Conservation (phyloP, 1,140 invertebrate genomes). For the Hyles euphorbiae region DNA sequence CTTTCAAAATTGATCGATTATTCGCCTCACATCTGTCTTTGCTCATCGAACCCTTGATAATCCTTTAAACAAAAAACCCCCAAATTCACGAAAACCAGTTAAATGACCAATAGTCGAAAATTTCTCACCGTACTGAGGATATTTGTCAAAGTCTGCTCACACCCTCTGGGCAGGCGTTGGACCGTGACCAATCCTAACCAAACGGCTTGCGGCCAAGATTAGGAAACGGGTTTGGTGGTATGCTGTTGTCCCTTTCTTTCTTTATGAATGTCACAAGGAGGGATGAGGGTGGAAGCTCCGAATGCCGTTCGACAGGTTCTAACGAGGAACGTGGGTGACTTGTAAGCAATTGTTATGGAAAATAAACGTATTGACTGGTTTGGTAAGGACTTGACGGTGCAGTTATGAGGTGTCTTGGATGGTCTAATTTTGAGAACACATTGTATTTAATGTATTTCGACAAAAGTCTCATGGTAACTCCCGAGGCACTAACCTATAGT, state of each 20-base stretch:
- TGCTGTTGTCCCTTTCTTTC: neutral
- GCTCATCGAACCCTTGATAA: no score
- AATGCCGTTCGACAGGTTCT: slow-evolving; percentile 20
- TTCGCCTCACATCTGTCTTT: no score
- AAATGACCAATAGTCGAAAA: no score
- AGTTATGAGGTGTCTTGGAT: no score
- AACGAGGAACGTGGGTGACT: slow-evolving; percentile 19
- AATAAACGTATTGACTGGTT: slow-evolving; percentile 5
- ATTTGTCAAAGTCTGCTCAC: slow-evolving; percentile 32
- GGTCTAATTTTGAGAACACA: no score
- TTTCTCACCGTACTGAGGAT: neutral
- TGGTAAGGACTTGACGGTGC: slow-evolving; percentile 1
- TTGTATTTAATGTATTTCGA: no score
- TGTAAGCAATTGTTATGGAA: slow-evolving; percentile 8
- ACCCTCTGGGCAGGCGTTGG: slow-evolving; percentile 38
- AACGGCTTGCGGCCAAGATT: slow-evolving; percentile 24
- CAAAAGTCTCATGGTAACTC: no score
- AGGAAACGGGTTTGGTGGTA: slow-evolving; percentile 14
- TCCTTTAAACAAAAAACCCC: no score
- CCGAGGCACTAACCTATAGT: no score
- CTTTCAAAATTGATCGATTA: no score
- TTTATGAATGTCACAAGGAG: no score
- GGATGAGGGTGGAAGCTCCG: neutral
- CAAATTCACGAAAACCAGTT: no score
- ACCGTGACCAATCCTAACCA: slow-evolving; percentile 40